phyloP scores from a whole-genome alignment of 1,140 invertebrate species.

The Drosophila quadrilineata region DNA sequence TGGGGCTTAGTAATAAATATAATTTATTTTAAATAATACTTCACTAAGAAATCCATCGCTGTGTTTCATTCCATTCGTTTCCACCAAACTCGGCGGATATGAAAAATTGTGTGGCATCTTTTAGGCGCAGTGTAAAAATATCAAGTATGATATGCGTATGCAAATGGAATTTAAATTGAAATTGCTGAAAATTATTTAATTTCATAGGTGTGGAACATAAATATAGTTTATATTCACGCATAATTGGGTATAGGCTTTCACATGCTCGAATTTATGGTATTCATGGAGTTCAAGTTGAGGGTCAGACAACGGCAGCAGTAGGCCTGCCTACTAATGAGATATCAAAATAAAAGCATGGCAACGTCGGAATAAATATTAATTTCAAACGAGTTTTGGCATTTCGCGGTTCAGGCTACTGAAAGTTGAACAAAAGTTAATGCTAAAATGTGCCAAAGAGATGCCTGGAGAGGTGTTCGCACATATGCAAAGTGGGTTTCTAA shows the following conservation, averaged over 20 bases:
- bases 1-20: conserved; percentile 59
- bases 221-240: conserved; percentile 3
- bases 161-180: neutral
- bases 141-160: neutral
- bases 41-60: neutral
- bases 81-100: neutral
- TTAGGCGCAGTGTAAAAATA: conserved; percentile 33
- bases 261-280: conserved; percentile 20
- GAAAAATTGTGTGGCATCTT: conserved; percentile 20
- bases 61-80: conserved; percentile 1
- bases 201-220: conserved; percentile 1
- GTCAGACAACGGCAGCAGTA: conserved; percentile 27
- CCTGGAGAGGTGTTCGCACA: conserved; percentile 26
- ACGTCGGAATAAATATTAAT: conserved; percentile 39
- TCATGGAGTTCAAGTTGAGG: conserved; percentile 68
- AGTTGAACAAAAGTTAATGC: conserved; percentile 36
- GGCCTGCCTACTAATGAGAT: conserved; percentile 64
- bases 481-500: conserved; percentile 77
- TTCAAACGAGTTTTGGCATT: conserved; percentile 67
- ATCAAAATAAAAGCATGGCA: conserved; percentile 33
- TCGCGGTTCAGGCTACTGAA: conserved; percentile 21
- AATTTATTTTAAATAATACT: conserved; percentile 48
- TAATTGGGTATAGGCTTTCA: conserved; percentile 23
- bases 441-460: conserved; percentile 51
- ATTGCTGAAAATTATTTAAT: conserved; percentile 19